These are phyloP conservation scores for Himalopsyche tibetana DNA, from an alignment of 2,888 invertebrate genomes.

Conservation along the genomic window DNA sequence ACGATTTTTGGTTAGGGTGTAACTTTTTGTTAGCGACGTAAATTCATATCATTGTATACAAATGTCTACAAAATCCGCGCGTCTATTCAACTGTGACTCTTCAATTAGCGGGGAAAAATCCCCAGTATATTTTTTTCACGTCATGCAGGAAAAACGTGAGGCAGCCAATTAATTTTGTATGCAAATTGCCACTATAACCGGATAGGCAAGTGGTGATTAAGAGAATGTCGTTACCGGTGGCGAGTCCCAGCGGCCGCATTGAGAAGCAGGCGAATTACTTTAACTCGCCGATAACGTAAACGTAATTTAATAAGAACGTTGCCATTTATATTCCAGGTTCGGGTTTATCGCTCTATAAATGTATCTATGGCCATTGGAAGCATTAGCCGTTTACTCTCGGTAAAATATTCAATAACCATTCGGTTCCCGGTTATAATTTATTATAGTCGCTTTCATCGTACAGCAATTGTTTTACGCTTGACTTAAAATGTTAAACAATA, in stretches of 20 bases:
- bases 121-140: not conserved
- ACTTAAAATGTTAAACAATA: too few relatives aligned
- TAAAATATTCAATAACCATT: too few relatives aligned
- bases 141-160: slow-evolving; percentile 42
- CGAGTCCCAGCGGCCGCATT: slow-evolving; percentile 45
- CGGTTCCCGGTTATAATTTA: too few relatives aligned
- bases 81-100: slow-evolving; percentile 37
- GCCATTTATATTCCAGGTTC: slow-evolving; percentile 31
- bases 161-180: slow-evolving; percentile 59
- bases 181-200: slow-evolving; percentile 58
- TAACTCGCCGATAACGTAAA: slow-evolving; percentile 44
- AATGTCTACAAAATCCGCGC: slow-evolving; percentile 17
- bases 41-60: not conserved
- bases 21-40: not conserved
- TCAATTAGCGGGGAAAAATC: slow-evolving; percentile 2
- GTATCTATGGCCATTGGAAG: slow-evolving; percentile 26
- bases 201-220: slow-evolving; percentile 58
- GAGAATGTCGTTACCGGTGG: slow-evolving; percentile 52
- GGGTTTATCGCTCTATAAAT: slow-evolving; percentile 29
- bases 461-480: too few relatives aligned
- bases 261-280: slow-evolving; percentile 34
- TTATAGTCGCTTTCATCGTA: too few relatives aligned
- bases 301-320: slow-evolving; percentile 46
- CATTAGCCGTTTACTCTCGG: too few relatives aligned
- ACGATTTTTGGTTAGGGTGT: too few relatives aligned